Conservation (phyloP, 2,888 invertebrate species). For the Tipula confusa region DNA sequence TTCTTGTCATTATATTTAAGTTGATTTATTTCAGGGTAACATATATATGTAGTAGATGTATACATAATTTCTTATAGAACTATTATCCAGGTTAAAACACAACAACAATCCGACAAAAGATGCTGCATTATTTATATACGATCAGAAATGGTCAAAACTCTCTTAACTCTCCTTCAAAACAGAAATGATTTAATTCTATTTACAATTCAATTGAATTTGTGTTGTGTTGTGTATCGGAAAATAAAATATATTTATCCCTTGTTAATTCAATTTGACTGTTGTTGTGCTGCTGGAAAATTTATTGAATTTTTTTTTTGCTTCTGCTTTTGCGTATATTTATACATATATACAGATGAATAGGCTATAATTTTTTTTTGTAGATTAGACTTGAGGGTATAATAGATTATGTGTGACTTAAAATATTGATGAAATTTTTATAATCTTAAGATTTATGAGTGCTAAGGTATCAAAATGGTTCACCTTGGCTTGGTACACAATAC, state of each 20-base stretch:
- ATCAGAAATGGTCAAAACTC: neutral
- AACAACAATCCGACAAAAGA: neutral
- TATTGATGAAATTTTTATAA: neutral
- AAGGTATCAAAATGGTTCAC: neutral
- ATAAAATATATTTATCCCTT: neutral
- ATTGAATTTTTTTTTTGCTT: neutral
- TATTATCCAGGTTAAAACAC: neutral
- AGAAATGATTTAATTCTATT: conserved; percentile 25
- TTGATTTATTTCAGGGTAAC: conserved; percentile 25
- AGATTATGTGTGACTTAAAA: neutral
- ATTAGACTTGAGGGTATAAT: neutral
- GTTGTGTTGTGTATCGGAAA: neutral
- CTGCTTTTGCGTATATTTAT: neutral
- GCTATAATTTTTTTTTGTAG: neutral
- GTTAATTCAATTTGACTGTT: neutral
- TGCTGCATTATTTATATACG: neutral
- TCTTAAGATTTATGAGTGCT: neutral
- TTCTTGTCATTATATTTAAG: conserved; percentile 20
- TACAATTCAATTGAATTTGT: conserved; percentile 20
- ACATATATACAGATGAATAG: neutral
- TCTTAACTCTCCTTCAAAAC: neutral
- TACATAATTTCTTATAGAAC: neutral
- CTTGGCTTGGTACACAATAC: neutral
- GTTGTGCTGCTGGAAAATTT: conserved; percentile 5
- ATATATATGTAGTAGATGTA: neutral